Conservation (phyloP, 2,888 invertebrate genomes). For the Conomelus anceps region DNA sequence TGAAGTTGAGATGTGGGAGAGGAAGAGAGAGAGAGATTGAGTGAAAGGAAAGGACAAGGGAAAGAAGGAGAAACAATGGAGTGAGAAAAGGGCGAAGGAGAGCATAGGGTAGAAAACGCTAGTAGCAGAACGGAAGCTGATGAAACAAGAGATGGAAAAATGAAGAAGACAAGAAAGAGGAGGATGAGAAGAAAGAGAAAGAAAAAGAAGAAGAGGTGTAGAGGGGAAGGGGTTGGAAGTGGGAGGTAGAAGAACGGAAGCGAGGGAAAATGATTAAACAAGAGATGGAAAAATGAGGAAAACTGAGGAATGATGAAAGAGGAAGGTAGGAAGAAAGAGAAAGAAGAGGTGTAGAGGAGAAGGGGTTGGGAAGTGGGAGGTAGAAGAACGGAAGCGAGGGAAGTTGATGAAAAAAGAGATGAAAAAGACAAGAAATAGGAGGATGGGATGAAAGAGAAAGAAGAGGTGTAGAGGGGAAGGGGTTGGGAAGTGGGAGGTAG, state of each 20-base stretch:
- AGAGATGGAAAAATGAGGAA: neutral
- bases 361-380: neutral
- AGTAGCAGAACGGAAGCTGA: neutral
- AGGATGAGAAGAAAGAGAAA: neutral
- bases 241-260: neutral
- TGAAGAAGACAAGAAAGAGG: neutral
- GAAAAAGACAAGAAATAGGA: neutral
- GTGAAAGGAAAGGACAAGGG: neutral
- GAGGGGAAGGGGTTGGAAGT: too few species aligned
- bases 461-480: neutral
- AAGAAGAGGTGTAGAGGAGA: neutral
- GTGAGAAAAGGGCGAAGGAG: too few species aligned
- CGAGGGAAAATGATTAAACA: neutral
- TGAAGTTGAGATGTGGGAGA: neutral
- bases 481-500: neutral
- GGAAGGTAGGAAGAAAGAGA: neutral
- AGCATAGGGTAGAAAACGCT: neutral
- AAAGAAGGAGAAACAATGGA: neutral
- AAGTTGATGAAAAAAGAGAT: neutral
- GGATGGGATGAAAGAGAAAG: neutral
- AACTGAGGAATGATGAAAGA: too few species aligned
- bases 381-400: neutral
- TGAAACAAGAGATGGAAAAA: too few species aligned
- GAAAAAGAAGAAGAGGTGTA: too few species aligned
- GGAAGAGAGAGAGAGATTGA: neutral